These are phyloP conservation scores for Sebastes paucispinis DNA, from an alignment of 2,797 vertebrate genomes.

Conservation along the genomic window DNA sequence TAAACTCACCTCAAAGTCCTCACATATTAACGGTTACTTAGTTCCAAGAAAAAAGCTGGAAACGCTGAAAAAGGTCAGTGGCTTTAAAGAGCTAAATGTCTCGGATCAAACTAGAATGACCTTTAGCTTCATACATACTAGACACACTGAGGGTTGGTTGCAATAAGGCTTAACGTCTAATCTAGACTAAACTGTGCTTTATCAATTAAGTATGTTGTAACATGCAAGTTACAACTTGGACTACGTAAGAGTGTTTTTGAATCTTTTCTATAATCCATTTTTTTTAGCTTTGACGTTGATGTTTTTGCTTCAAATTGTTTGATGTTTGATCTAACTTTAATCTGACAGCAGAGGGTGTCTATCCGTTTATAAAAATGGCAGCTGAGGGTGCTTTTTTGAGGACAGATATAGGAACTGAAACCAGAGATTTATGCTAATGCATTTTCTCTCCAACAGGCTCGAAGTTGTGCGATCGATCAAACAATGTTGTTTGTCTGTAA, in stretches of 20 bases:
- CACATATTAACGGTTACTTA: constrained; percentile 10
- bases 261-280: neutral
- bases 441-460: neutral
- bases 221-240: neutral
- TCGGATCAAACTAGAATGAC: constrained; percentile 41
- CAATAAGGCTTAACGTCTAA: neutral
- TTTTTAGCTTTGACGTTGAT: neutral
- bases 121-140: constrained; percentile 25
- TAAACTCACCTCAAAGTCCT: constrained; percentile 28
- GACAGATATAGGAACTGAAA: constrained; percentile 6
- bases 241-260: neutral
- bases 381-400: neutral
- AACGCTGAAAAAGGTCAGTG: constrained; percentile 31
- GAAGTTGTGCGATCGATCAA: constrained; percentile 13
- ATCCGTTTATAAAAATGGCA: constrained; percentile 26
- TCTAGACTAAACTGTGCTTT: neutral
- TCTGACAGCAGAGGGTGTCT: constrained; percentile 25
- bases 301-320: neutral
- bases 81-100: constrained; percentile 42
- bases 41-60: constrained; percentile 1
- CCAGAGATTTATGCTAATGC: neutral
- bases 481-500: neutral
- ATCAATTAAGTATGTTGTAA: neutral
- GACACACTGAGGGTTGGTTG: neutral
- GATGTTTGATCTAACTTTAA: constrained; percentile 22